Conservation (phyloP, 2,113 vertebrate genomes). For the Pandion haliaetus region DNA sequence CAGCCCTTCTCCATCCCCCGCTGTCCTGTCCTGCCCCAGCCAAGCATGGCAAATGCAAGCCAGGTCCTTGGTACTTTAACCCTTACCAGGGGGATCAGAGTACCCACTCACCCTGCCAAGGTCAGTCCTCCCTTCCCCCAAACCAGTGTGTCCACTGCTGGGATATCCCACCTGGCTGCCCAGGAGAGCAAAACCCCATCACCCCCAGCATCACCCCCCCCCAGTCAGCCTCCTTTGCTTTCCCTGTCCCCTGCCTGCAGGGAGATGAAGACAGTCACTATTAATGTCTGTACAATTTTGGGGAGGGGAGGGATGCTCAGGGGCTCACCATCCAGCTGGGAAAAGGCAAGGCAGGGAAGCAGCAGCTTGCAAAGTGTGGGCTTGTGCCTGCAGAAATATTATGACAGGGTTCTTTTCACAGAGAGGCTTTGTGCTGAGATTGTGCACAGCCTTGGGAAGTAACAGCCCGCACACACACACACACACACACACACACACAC, state of each 20-base stretch:
- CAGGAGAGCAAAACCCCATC: not conserved
- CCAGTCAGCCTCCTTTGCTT: not conserved
- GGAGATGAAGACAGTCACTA: not conserved
- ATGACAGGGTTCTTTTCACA: constrained; percentile 63
- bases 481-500: not conserved
- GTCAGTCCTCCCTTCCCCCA: not conserved
- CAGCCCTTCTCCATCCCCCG: not conserved
- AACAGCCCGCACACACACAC: not conserved
- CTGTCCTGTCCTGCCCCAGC: not conserved
- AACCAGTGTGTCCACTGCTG: not conserved
- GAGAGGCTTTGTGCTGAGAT: constrained; percentile 48
- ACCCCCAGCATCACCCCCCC: not conserved
- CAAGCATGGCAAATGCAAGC: not conserved
- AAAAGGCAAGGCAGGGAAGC: constrained; percentile 44
- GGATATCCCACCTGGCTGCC: not conserved
- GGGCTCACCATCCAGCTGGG: constrained; percentile 36
- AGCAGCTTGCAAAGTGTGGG: not conserved
- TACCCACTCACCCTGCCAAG: not conserved
- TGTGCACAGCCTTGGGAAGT: constrained; percentile 14
- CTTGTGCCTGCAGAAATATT: constrained; percentile 51
- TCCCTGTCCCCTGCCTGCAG: not conserved
- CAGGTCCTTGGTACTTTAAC: not conserved
- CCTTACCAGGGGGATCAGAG: accelerated
- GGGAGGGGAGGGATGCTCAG: not conserved
- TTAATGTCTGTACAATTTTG: not conserved